Base-by-base conservation (phyloP, 2,113 vertebrate species). In the Hemicordylus capensis region DNA sequence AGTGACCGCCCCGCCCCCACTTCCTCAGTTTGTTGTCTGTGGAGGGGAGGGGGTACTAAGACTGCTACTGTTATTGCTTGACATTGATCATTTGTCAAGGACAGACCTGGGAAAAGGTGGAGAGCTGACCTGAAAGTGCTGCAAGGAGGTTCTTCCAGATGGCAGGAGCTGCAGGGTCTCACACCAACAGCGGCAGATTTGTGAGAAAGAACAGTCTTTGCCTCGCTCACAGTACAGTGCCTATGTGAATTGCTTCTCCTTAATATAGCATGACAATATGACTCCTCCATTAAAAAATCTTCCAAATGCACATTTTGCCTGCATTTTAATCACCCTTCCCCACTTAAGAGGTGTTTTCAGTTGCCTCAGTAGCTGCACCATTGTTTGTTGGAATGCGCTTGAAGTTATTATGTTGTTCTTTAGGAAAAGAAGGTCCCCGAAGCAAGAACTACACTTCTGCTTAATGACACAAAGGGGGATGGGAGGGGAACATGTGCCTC, bases 391-490 rank as follows among this genome's bases (percentile, higher is more conserved):
- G 88, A 76, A 90, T 0, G 17, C 0, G 0, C 76, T 89, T 85
- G 87, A 93, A 91, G 81, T 81, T n/a, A 58, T 59, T 83, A 56
- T 26, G 4, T 81, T 39, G 22, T 81, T 86, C 90, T 90, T 87
- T 76, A 91, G 82, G 66, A 93, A 89, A 92, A 93, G 1, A 46
- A 63, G 74, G 20, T 42, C 88, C 85, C 73, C 85, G 88, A 94
- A 86, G 87, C 91, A 92, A 93, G 61, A 86, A 88, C 85, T 91
- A 90, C 88, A 85, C 92, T 83, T 87, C 89, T 85, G 66, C 81
- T 81, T 90, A 90, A 93, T 90, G 83, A 84, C 89, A 86, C 58
- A 26, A 87, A 54, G 20, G 85, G 37, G 42, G 85, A 26, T 20
- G 79, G 78, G 80, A 79, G 74, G 8, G 44, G 26, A 26, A 24